A percentile compares a stretch with the other conserved stretches of the same genome.
phyloP scores from a whole-genome alignment of 1,140 invertebrate genomes.

The Probaryconus sp. region DNA sequence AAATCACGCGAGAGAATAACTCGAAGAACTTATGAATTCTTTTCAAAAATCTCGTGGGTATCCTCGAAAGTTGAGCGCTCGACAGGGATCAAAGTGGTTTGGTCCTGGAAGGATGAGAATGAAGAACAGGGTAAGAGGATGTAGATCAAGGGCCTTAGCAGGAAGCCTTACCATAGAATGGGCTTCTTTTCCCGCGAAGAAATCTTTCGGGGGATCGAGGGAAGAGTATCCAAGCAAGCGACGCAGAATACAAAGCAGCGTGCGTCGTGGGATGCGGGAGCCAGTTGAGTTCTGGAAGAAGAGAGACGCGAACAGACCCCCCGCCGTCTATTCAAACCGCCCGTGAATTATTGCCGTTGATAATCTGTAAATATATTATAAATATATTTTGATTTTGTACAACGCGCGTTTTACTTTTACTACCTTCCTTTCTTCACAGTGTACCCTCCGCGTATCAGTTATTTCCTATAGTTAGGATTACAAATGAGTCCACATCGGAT shows the following conservation, averaged over 20 bases:
- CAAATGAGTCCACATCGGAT: constrained; percentile 65
- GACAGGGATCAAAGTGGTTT: constrained; percentile 74
- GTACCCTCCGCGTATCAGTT: constrained; percentile 43
- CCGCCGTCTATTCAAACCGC: constrained; percentile 76
- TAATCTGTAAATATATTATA: constrained; percentile 77
- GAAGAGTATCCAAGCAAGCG: constrained; percentile 64
- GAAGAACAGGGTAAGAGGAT: constrained; percentile 50
- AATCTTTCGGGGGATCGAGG: constrained; percentile 24
- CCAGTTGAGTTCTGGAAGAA: constrained; percentile 45
- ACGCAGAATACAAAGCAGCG: constrained; percentile 75
- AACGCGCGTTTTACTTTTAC: constrained; percentile 70
- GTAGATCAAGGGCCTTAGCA: constrained; percentile 66
- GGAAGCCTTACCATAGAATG: constrained; percentile 59
- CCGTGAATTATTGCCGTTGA: constrained; percentile 74
- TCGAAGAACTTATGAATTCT: constrained; percentile 75
- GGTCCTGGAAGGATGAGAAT: constrained; percentile 59
- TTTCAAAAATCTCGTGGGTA: constrained; percentile 72
- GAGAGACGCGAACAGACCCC: constrained; percentile 66
- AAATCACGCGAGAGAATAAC: constrained; percentile 49
- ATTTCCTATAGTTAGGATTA: constrained; percentile 70
- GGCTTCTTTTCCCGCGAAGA: too few species aligned
- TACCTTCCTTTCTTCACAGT: constrained; percentile 42
- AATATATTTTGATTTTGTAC: constrained; percentile 78
- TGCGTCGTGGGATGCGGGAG: constrained; percentile 63
- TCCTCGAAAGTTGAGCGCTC: constrained; percentile 73